Base-by-base conservation (phyloP, 2,113 vertebrate species). In the Thunnus maccoyii region DNA sequence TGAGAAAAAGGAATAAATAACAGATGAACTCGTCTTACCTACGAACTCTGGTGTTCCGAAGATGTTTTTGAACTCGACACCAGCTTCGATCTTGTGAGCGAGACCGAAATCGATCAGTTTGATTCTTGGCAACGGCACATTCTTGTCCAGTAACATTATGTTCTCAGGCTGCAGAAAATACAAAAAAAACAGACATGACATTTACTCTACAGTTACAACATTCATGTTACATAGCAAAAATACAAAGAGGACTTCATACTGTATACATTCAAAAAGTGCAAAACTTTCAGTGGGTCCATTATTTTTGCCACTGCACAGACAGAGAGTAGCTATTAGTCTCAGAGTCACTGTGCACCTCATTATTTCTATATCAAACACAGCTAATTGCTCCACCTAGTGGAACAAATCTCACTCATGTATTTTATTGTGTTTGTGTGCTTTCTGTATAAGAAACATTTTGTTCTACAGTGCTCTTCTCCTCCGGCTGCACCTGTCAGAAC, bases 1-100 rank as follows among this genome's bases (percentile, higher is more conserved):
- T 30, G 27, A 30, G 46, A 6, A 22, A 47, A 9, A 56, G 22
- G 14, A 56, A 56, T n/a, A 30, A 17, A 17, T 14, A 7, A 52
- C 6, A 36, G 25, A 54, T 4, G 17, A 57, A 4, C 36, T 4
- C 4, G 13, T 71, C 96, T 96, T 86, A 99, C 98, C 98, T 50
- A 99, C 98, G 79, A 99, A 99, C 94, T 99, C 98, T 0, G 98
- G 98, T 0, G 98, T 99, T 54, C 98, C 98, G 88, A 99, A 99
- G 92, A 99, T 99, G 87, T 98, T 97, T 91, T 99, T 99, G 88
- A 99, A 99, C 79, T 99, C 98, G 4, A 97, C 97, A 13, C 97
- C 97, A 5, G 98, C 97, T 94, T 99, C 97, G 81, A 99, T 99
- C 93, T 97, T 97, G 65, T 99, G 98, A 51, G 98, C 98, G 48